Percentiles rank a stretch among this genome's conserved stretches.
These are phyloP conservation scores for Apostichopus japonicus DNA, from an alignment of 35 echinoderm and acorn worm species.

Conservation along the genomic window DNA sequence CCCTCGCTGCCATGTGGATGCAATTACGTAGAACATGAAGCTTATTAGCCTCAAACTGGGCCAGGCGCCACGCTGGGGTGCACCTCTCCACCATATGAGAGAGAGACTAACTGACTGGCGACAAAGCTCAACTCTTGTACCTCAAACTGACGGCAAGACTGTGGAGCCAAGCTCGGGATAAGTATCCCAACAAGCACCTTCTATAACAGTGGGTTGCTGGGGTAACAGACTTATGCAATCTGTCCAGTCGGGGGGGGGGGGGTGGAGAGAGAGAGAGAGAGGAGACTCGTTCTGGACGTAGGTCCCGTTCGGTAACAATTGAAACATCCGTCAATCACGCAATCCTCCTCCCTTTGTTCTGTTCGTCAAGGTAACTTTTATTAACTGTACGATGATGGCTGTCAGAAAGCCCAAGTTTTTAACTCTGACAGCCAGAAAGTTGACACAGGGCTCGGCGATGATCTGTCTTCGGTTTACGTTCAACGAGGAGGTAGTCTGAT, in stretches of 20 bases:
- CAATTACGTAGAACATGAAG: constrained; percentile 62
- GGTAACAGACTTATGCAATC: constrained; percentile 15
- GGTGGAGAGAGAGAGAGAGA: not conserved
- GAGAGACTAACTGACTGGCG: constrained; percentile 37
- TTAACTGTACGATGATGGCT: not conserved
- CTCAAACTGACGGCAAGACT: not conserved
- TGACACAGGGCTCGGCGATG: not conserved
- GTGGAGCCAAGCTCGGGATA: constrained; percentile 26
- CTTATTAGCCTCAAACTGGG: constrained; percentile 64
- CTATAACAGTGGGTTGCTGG: not conserved
- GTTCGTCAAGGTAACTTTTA: constrained; percentile 29
- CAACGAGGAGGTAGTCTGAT: not conserved
- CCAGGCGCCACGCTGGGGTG: constrained; percentile 50
- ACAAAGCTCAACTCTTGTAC: not conserved
- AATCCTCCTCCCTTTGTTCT: constrained; percentile 44
- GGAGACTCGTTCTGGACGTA: too few species aligned
- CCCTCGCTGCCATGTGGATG: constrained; percentile 52
- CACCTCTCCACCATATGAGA: not conserved
- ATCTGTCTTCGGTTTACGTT: constrained; percentile 2
- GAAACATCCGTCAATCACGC: constrained; percentile 17
- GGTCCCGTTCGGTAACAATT: constrained; percentile 14
- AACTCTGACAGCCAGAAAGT: constrained; percentile 22
- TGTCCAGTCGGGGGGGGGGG: constrained; percentile 22
- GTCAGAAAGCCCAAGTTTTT: constrained; percentile 21
- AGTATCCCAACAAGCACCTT: constrained; percentile 37